A percentile compares a stretch with the other conserved stretches of the same genome.
Conservation (phyloP, 2,113 vertebrate species). For the Lamprologus speciosus region DNA sequence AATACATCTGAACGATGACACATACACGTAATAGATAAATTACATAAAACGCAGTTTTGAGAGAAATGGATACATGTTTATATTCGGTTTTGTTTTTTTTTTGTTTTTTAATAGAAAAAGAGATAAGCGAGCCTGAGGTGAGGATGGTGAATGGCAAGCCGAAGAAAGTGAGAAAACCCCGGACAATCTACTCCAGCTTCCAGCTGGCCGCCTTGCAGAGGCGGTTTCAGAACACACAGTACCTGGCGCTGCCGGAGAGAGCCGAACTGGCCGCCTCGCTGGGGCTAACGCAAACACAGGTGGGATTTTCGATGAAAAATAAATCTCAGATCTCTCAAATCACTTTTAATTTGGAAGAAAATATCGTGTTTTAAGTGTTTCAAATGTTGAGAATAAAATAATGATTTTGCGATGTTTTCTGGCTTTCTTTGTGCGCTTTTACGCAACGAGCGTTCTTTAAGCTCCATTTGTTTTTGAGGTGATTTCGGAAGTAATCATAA, state of each 20-base stretch:
- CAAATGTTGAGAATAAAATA: neutral
- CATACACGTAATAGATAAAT: neutral
- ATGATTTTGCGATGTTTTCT: neutral
- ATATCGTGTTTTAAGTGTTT: neutral
- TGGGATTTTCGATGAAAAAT: constrained; percentile 39
- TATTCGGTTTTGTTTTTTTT: neutral
- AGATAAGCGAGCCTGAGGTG: constrained; percentile 89
- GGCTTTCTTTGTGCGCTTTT: neutral
- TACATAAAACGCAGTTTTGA: neutral
- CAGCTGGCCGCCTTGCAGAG: constrained; percentile 95
- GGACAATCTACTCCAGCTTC: constrained; percentile 98
- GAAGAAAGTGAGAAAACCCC: constrained; percentile 97
- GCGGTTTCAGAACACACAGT: constrained; percentile 98
- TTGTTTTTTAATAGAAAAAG: constrained; percentile 79
- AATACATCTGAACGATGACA: neutral
- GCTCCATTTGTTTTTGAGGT: neutral
- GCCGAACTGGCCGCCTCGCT: constrained; percentile 93
- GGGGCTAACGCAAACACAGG: constrained; percentile 97
- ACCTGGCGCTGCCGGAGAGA: constrained; percentile 94
- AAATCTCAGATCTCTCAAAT: neutral
- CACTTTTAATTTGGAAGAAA: neutral
- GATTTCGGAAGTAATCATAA: neutral
- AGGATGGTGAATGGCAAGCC: constrained; percentile 99
- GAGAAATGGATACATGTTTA: neutral
- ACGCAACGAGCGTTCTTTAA: neutral